Base-by-base conservation (phyloP, 2,113 vertebrate species). In the Xenopus borealis region DNA sequence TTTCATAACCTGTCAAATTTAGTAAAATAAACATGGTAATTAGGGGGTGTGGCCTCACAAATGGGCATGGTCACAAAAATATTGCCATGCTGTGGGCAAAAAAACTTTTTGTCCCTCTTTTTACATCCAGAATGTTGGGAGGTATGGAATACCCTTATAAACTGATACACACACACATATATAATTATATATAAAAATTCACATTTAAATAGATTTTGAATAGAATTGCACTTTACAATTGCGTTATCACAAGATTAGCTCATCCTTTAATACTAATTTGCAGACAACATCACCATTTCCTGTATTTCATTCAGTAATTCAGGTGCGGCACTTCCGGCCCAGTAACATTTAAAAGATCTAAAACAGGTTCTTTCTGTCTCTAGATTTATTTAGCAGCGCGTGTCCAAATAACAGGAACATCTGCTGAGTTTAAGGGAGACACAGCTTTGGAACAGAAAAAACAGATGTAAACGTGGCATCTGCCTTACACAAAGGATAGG, bases 391-490 rank as follows among this genome's bases (percentile, higher is more conserved):
- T 50, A 17, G 78, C 79, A 12, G 80, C 52, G 14, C 47, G 75
- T 83, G 80, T 23, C 67, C 80, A 77, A 72, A 69, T 72, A 80
- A 83, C 77, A 71, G 81, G 81, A 90, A 91, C 91, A 92, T 92
- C 90, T 93, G 92, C 90, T 85, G 80, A 82, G 78, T 81, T 65
- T 86, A 81, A 78, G 80, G 82, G 75, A 79, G 84, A 76, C 72
- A 78, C 30, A 63, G 78, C 82, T 82, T 91, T 91, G 85, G 90
- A 91, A 89, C 85, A 87, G 87, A 87, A 83, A 87, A 86, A 92
- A 89, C 94, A 97, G 95, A 95, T 95, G 94, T 93, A 94, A 89
- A 88, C 90, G 93, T 94, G 95, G 94, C 95, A 95, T 96, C 95
- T 95, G 94, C 89, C 87, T 88, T 82, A 83, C 88, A 91, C 89